Evolutionary conservation across 30 jellyfish, hydroid and myxozoan genomes (phyloP), one percentile per base, ranked within the genome.

Genomic region (Cassiopea xamachana): DNA sequence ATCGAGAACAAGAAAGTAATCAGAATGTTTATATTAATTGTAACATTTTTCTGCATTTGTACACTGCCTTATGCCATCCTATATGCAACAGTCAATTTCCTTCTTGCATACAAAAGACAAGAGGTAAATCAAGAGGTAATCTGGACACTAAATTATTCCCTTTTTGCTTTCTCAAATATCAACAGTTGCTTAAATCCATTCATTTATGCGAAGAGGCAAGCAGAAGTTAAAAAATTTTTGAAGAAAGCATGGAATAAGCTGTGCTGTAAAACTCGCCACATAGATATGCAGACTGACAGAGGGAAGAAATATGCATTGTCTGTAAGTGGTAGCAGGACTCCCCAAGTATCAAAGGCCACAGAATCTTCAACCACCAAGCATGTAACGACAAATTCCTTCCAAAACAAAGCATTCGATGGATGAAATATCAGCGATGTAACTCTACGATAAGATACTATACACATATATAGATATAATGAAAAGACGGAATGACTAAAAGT

Each of bases 151-250:
- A 81, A 90, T 64, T 90, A 90, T 75, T 69, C 92, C 19, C 81
- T 90, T 8, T 81, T 75, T 64, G 85, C 69, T 12, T 8, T 83
- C 27, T 80, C 89, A 46, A 80, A 49, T 44, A 12, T 74, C 75
- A 90, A 90, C 68, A 82, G 92, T 85, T 90, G 97, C 85, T 49
- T 83, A 39, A 90, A 90, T 67, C 97, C 97, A 1, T 16, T 90
- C 50, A 62, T 90, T 49, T 90, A 90, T 60, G 90, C 92, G 51
- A 79, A 68, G 71, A 45, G 83, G 87, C 87, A 88, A 18, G 73
- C 76, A 84, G 92, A 84, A 9, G 48, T 84, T 48, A 84, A 71
- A 50, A 49, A 39, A 13, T 69, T 84, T 72, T 77, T 49, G 61
- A 43, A 51, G n/a, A 59, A 4, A 47, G 79, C 64, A 69, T 84